These are phyloP conservation scores for Metridium senile DNA, from an alignment of 92 coral and sea anemone genomes.

Conservation along the genomic window DNA sequence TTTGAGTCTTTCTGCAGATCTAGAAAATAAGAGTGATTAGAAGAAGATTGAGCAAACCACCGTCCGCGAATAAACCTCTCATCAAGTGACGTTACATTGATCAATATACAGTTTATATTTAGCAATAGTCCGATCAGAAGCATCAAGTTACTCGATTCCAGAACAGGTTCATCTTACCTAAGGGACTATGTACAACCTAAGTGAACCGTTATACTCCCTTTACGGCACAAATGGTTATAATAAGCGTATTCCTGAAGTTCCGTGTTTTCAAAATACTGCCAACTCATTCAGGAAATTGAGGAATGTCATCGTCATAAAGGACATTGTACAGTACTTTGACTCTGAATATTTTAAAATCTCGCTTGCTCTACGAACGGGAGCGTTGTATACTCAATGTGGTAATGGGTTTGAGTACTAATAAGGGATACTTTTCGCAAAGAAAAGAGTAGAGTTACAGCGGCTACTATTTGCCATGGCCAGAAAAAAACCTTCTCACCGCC, in stretches of 20 bases:
- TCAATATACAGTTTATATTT: conserved; percentile 90
- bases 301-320: conserved; percentile 87
- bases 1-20: conserved; percentile 25
- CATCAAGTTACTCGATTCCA: conserved; percentile 23
- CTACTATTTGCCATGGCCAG: conserved; percentile 1
- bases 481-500: conserved; percentile 31
- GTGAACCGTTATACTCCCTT: not conserved
- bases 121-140: conserved; percentile 49
- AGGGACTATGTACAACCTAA: not conserved
- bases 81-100: conserved; percentile 90
- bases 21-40: conserved; percentile 42
- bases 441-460: not conserved
- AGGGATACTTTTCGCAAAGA: not conserved
- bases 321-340: conserved; percentile 79
- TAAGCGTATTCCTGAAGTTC: conserved; percentile 59
- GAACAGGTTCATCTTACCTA: conserved; percentile 13
- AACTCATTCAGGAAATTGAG: conserved; percentile 90
- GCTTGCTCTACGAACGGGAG: conserved; percentile 57
- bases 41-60: conserved; percentile 52
- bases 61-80: conserved; percentile 88
- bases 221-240: conserved; percentile 6
- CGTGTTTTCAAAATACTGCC: conserved; percentile 79
- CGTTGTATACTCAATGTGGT: conserved; percentile 16
- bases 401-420: no score
- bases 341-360: conserved; percentile 48